phyloP scores from a whole-genome alignment of 2,888 invertebrate genomes.

The Machimus atricapillus region DNA sequence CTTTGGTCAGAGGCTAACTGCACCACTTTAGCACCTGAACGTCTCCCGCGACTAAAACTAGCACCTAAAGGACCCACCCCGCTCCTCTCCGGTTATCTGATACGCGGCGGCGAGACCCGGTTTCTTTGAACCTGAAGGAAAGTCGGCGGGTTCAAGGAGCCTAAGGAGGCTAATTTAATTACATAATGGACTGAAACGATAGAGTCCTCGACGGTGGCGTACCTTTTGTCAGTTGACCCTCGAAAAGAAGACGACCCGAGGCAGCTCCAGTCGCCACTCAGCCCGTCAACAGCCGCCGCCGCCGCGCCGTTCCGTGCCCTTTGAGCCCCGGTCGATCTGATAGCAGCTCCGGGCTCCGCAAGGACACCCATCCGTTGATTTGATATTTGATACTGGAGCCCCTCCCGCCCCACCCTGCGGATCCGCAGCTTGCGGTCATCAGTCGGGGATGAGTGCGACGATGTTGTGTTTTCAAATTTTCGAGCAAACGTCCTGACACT shows the following conservation, averaged over 20 bases:
- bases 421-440: background rate
- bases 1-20: background rate
- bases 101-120: background rate
- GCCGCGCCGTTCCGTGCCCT: background rate
- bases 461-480: slow-evolving; percentile 12
- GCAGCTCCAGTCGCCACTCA: background rate
- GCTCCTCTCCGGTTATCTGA: background rate
- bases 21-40: background rate
- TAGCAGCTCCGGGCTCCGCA: background rate
- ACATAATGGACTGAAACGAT: slow-evolving; percentile 28
- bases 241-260: background rate
- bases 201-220: background rate
- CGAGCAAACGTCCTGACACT: slow-evolving; percentile 1
- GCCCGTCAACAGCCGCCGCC: background rate
- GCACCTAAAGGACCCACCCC: background rate
- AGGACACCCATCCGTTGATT: slow-evolving; percentile 19
- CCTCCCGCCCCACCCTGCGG: background rate
- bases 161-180: background rate
- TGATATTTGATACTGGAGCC: slow-evolving; percentile 12
- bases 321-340: background rate
- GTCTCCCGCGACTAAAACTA: background rate
- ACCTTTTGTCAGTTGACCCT: slow-evolving; percentile 12
- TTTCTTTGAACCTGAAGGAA: slow-evolving; percentile 10
- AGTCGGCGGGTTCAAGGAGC: background rate
- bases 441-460: background rate